These are phyloP conservation scores for Drosophila stalkeri DNA, from an alignment of 2,888 invertebrate genomes.

Conservation along the genomic window DNA sequence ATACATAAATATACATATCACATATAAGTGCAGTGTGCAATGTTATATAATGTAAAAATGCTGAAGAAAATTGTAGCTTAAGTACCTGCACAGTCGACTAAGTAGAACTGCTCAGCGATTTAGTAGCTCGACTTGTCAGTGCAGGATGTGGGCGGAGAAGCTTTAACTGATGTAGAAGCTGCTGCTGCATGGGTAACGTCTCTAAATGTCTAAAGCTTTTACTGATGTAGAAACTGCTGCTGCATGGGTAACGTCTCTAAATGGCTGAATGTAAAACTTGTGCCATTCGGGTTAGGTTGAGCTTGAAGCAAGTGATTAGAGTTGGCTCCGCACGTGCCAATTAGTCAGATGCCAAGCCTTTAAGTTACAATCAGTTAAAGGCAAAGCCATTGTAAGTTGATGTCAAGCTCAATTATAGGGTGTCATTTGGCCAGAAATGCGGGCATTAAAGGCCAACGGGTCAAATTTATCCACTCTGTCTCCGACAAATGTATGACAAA, in stretches of 20 bases:
- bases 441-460: slow-evolving; percentile 41
- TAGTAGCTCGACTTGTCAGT: slow-evolving; percentile 11
- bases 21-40: background rate
- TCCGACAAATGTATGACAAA: slow-evolving; percentile 42
- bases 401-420: slow-evolving; percentile 55
- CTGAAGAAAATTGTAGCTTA: slow-evolving; percentile 2
- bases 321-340: slow-evolving; percentile 65
- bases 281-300: slow-evolving; percentile 23
- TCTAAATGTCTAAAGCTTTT: slow-evolving; percentile 44
- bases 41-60: slow-evolving; percentile 7
- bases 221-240: slow-evolving; percentile 9
- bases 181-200: slow-evolving; percentile 18
- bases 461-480: slow-evolving; percentile 9
- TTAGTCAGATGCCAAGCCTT: slow-evolving; percentile 48
- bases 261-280: slow-evolving; percentile 46
- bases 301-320: slow-evolving; percentile 65
- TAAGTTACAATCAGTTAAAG: slow-evolving; percentile 32
- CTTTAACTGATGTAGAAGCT: slow-evolving; percentile 3
- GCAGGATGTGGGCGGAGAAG: background rate
- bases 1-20: background rate
- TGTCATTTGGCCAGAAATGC: slow-evolving; percentile 27
- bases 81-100: slow-evolving; percentile 10
- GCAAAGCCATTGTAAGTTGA: slow-evolving; percentile 32
- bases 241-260: slow-evolving; percentile 20
- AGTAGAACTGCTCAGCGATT: slow-evolving; percentile 24